A percentile compares a stretch with the other conserved stretches of the same genome.
These are phyloP conservation scores for Bombyx mori DNA, from an alignment of 1,140 invertebrate species.

Conservation along the genomic window ASM3026992v2 NC_085115.1:13740501-13741000, in stretches of 20 bases:
- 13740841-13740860: background rate
- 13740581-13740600: no score
- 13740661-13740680: slow-evolving; percentile 5
- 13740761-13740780: slow-evolving; percentile 6
- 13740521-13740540: no score
- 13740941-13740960: slow-evolving; percentile 1
- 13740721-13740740: slow-evolving; percentile 10
- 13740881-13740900: slow-evolving; percentile 12
- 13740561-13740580: no score
- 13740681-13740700: slow-evolving; percentile 13
- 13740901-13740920: no score
- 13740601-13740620: background rate
- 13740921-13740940: background rate
- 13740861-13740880: no score
- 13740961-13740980: slow-evolving; percentile 1
- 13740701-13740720: slow-evolving; percentile 7
- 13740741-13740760: slow-evolving; percentile 11
- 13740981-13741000: slow-evolving; percentile 1
- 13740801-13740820: slow-evolving; percentile 14
- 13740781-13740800: slow-evolving; percentile 11
- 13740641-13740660: background rate
- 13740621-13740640: slow-evolving; percentile 11
- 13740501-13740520: background rate
- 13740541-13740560: no score
- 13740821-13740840: slow-evolving; percentile 11